phyloP scores from a whole-genome alignment of 2,888 invertebrate species.

The Adelphocoris suturalis region DNA sequence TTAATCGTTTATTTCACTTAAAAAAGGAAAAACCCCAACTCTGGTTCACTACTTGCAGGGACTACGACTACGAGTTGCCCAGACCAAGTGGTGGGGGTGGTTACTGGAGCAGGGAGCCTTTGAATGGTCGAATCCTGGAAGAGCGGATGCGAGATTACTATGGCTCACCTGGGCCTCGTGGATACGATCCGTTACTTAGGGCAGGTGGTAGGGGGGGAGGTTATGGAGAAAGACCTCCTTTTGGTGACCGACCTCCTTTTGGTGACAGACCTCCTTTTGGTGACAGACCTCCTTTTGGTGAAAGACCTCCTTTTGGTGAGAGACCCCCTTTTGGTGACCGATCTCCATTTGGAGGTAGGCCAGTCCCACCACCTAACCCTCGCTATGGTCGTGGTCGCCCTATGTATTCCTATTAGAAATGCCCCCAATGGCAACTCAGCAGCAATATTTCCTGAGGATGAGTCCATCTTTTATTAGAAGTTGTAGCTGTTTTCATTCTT shows the following conservation, averaged over 20 bases:
- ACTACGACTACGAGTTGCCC: background rate
- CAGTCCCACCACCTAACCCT: background rate
- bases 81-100: background rate
- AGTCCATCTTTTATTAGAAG: background rate
- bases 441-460: background rate
- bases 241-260: too few relatives aligned
- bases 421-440: background rate
- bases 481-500: background rate
- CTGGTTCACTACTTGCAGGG: background rate
- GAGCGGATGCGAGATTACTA: background rate
- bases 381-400: background rate
- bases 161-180: background rate
- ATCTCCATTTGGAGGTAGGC: background rate
- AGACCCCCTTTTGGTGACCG: background rate
- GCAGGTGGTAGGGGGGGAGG: background rate
- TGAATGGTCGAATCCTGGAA: background rate
- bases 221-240: background rate
- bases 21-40: background rate
- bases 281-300: background rate
- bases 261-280: background rate
- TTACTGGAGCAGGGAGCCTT: conserved; percentile 22
- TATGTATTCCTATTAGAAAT: background rate
- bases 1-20: background rate
- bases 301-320: background rate
- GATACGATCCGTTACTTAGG: background rate